phyloP scores from a whole-genome alignment of 2,888 invertebrate genomes.

The Sphinx pinastri region DNA sequence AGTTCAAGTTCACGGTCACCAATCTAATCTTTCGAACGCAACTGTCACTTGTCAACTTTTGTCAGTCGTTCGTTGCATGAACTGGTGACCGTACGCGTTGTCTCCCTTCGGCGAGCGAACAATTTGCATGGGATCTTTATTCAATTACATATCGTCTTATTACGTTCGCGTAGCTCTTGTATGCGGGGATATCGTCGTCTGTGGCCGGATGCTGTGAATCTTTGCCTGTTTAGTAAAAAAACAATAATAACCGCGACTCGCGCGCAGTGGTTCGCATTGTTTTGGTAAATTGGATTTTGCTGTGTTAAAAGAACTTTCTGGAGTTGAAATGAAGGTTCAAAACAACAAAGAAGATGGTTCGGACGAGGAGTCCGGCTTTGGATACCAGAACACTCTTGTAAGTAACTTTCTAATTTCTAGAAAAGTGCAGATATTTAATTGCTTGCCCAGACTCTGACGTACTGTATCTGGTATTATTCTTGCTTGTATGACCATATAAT shows the following conservation, averaged over 20 bases:
- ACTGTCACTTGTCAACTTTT: constrained; percentile 62
- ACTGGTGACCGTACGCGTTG: constrained; percentile 66
- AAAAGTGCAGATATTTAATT: constrained; percentile 41
- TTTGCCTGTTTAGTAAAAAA: constrained; percentile 50
- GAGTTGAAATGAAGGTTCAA: constrained; percentile 61
- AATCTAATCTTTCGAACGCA: constrained; percentile 55
- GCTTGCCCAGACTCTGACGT: constrained; percentile 35
- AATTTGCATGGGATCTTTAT: constrained; percentile 78
- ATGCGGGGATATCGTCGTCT: constrained; percentile 59
- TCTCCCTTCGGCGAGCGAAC: constrained; percentile 57
- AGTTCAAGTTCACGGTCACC: constrained; percentile 71
- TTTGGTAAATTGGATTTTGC: constrained; percentile 60
- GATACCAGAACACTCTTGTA: constrained; percentile 88
- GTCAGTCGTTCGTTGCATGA: constrained; percentile 74
- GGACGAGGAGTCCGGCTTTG: constrained; percentile 86
- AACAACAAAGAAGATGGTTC: constrained; percentile 73
- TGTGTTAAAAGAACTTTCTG: constrained; percentile 55
- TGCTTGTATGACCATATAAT: not conserved
- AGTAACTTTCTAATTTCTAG: constrained; percentile 79
- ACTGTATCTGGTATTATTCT: constrained; percentile 16
- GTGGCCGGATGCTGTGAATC: constrained; percentile 59
- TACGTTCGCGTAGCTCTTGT: constrained; percentile 58
- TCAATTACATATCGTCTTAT: constrained; percentile 76
- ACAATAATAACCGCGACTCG: constrained; percentile 47
- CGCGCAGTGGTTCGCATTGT: constrained; percentile 54